Conservation (phyloP, 2,113 vertebrate species). For the Alligator mississippiensis region DNA sequence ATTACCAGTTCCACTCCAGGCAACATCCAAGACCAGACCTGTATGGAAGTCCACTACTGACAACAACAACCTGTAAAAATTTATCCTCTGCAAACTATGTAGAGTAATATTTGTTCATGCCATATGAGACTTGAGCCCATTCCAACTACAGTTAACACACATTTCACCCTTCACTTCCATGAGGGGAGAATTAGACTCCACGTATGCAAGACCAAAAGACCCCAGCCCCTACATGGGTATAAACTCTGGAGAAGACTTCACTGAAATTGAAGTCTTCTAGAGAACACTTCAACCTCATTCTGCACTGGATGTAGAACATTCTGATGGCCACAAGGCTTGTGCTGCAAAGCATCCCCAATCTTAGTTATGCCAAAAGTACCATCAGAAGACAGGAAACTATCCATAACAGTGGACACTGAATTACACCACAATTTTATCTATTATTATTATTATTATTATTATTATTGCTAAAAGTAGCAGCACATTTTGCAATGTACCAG, state of each 20-base stretch:
- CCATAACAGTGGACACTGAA: not conserved
- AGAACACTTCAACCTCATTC: not conserved
- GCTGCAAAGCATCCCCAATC: not conserved
- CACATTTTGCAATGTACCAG: not conserved
- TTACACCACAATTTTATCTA: not conserved
- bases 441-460: not conserved
- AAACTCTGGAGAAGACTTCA: not conserved
- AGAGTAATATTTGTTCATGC: not conserved
- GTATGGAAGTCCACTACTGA: not conserved
- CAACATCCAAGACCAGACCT: not conserved
- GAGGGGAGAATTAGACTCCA: not conserved
- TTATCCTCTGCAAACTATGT: not conserved
- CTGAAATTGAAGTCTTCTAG: too few relatives aligned
- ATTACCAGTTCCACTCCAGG: not conserved
- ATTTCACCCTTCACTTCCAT: not conserved
- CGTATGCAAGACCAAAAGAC: not conserved
- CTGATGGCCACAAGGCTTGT: not conserved
- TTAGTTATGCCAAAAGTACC: not conserved
- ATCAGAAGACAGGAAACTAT: not conserved
- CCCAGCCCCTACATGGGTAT: not conserved
- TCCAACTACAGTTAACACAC: not conserved
- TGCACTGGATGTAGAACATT: not conserved
- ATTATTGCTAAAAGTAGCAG: not conserved
- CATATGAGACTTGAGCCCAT: not conserved
- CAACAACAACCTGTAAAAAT: too few relatives aligned